Evolutionary conservation across 2,888 invertebrate species (phyloP).

Genomic region (Coecobrya sp.): DNA sequence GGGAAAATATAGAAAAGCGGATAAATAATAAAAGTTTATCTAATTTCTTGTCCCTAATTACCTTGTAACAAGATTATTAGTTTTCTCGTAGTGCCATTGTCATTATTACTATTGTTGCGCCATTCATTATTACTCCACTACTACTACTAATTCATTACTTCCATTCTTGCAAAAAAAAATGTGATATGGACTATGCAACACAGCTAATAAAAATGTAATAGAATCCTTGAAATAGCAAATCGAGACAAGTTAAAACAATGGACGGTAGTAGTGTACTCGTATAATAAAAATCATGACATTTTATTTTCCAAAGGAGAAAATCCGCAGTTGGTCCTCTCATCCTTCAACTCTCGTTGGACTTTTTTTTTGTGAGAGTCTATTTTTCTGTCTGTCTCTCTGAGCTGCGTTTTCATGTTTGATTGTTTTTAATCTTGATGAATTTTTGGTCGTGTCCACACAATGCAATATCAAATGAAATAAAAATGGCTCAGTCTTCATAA

Average conservation of each 20-base stretch:
- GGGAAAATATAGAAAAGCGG: background rate
- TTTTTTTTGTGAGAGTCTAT: conserved; percentile 14
- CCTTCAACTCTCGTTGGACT: background rate
- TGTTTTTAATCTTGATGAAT: conserved; percentile 66
- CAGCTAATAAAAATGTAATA: conserved; percentile 65
- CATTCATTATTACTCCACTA: background rate
- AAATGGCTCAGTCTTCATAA: background rate
- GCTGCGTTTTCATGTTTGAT: conserved; percentile 1
- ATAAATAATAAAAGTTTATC: background rate
- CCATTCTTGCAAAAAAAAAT: too few species aligned
- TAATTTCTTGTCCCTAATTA: background rate
- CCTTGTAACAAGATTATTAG: background rate
- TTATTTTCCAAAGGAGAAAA: conserved; percentile 67
- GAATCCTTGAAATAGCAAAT: conserved; percentile 73
- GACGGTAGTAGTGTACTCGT: background rate
- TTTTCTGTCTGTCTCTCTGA: background rate
- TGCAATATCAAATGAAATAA: background rate
- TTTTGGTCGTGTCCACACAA: conserved; percentile 7
- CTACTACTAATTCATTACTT: background rate
- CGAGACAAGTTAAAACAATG: background rate
- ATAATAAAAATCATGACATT: conserved; percentile 79
- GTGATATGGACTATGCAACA: too few species aligned
- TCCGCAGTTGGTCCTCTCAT: conserved; percentile 73
- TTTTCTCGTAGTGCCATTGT: background rate
- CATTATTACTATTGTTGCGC: background rate